A percentile compares a stretch with the other conserved stretches of the same genome.
phyloP scores from a whole-genome alignment of 2,888 invertebrate genomes.

The Schizotus pectinicornis region DNA sequence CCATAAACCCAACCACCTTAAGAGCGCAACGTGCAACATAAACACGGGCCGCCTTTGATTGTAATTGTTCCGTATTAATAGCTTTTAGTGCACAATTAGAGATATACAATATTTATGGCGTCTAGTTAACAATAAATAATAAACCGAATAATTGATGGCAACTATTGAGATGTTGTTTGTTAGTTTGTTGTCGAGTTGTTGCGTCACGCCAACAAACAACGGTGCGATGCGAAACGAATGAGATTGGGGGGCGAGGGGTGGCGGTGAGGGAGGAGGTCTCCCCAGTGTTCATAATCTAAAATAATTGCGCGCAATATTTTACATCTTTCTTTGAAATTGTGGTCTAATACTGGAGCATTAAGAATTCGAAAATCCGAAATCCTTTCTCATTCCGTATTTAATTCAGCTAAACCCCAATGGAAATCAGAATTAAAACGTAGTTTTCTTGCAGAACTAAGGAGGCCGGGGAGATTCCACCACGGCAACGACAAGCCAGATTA shows the following conservation, averaged over 20 bases:
- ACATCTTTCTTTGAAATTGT: constrained; percentile 50
- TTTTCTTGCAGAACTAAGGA: constrained; percentile 50
- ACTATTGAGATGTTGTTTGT: constrained; percentile 19
- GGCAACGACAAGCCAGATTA: constrained; percentile 9
- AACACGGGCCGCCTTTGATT: constrained; percentile 23
- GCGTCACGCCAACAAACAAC: too few relatives aligned
- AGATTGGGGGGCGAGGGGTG: too few relatives aligned
- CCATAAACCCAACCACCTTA: too few relatives aligned
- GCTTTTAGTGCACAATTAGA: constrained; percentile 32
- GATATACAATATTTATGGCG: constrained; percentile 28
- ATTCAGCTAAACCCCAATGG: constrained; percentile 57
- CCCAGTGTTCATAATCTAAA: constrained; percentile 46
- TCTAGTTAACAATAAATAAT: constrained; percentile 25
- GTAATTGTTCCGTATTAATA: constrained; percentile 31
- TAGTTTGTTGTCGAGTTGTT: neutral
- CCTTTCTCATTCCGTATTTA: constrained; percentile 58
- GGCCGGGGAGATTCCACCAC: constrained; percentile 36
- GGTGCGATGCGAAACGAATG: too few relatives aligned
- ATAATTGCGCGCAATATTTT: constrained; percentile 54
- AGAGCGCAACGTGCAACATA: neutral
- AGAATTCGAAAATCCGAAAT: constrained; percentile 57
- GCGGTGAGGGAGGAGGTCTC: neutral
- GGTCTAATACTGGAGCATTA: constrained; percentile 51
- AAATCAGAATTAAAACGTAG: constrained; percentile 60
- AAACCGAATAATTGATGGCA: constrained; percentile 20